A percentile compares a stretch with the other conserved stretches of the same genome.
These are phyloP conservation scores for Microtus montanus DNA, from an alignment of 2,113 vertebrate species.

Conservation along the genomic window DNA sequence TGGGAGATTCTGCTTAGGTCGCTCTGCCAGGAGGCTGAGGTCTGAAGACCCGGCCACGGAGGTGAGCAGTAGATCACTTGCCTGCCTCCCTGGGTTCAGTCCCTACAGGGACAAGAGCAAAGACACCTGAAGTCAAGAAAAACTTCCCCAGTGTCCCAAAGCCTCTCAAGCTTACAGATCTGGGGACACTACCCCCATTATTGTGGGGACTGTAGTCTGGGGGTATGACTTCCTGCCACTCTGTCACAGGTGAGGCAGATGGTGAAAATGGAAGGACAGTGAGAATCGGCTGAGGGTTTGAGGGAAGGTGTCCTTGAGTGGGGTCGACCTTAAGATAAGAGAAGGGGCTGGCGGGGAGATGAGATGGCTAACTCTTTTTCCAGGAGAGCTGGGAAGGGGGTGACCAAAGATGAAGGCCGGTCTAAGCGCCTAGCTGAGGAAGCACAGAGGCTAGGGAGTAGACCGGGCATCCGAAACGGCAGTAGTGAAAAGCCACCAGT, in stretches of 20 bases:
- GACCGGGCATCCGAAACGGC: not conserved
- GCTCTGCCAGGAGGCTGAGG: constrained; percentile 2
- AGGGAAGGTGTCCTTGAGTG: not conserved
- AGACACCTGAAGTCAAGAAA: not conserved
- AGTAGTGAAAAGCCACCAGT: not conserved
- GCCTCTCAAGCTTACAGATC: not conserved
- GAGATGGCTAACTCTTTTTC: not conserved
- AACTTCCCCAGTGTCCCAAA: not conserved
- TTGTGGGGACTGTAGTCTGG: not conserved
- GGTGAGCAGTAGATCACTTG: not conserved
- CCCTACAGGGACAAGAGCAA: too few species aligned
- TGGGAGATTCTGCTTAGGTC: not conserved
- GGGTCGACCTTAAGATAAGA: not conserved
- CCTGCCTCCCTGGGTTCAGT: too few species aligned
- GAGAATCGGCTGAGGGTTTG: not conserved
- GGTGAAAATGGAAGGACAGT: not conserved
- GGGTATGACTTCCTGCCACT: not conserved
- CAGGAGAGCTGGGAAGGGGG: not conserved
- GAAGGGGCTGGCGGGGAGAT: not conserved
- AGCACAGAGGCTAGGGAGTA: not conserved
- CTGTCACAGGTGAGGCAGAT: not conserved
- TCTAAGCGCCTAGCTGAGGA: not conserved
- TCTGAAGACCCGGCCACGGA: not conserved
- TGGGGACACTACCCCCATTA: not conserved
- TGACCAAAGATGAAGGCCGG: not conserved